These are phyloP conservation scores for Ianthella basta DNA, from an alignment of 37 sponge, comb jelly and placozoan species.

Conservation along the genomic window DNA sequence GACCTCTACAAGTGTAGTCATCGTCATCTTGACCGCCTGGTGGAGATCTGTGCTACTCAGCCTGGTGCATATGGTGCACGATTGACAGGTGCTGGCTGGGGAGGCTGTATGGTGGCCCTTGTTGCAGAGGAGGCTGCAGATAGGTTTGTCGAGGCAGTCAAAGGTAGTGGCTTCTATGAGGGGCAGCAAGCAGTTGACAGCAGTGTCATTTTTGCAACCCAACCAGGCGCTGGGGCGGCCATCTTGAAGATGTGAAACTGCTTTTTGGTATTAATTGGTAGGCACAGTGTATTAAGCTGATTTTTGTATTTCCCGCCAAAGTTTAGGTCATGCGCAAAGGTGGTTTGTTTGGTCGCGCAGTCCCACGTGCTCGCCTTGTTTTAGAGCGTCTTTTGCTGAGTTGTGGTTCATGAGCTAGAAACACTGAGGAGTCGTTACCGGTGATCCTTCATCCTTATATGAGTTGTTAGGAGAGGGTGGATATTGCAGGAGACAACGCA, in stretches of 20 bases:
- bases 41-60: slow-evolving; percentile 44
- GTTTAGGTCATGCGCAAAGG: not conserved
- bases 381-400: not conserved
- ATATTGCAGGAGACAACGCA: not conserved
- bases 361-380: slow-evolving; percentile 15
- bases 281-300: no score
- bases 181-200: not conserved
- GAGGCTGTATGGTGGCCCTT: slow-evolving; percentile 93
- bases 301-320: slow-evolving; percentile 2
- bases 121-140: slow-evolving; percentile 61
- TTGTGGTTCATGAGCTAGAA: not conserved
- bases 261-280: no score
- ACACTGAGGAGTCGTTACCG: not conserved
- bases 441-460: not conserved
- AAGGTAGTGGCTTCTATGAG: slow-evolving; percentile 47
- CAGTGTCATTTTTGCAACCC: slow-evolving; percentile 12
- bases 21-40: slow-evolving; percentile 82
- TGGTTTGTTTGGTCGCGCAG: slow-evolving; percentile 2
- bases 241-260: slow-evolving; percentile 31
- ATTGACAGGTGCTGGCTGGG: slow-evolving; percentile 98
- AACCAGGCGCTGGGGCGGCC: slow-evolving; percentile 20
- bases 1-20: slow-evolving; percentile 90
- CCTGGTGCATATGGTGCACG: slow-evolving; percentile 90
- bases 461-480: not conserved
- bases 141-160: slow-evolving; percentile 56